phyloP scores from a whole-genome alignment of 1,140 invertebrate species.

The Heterodera schachtii region DNA sequence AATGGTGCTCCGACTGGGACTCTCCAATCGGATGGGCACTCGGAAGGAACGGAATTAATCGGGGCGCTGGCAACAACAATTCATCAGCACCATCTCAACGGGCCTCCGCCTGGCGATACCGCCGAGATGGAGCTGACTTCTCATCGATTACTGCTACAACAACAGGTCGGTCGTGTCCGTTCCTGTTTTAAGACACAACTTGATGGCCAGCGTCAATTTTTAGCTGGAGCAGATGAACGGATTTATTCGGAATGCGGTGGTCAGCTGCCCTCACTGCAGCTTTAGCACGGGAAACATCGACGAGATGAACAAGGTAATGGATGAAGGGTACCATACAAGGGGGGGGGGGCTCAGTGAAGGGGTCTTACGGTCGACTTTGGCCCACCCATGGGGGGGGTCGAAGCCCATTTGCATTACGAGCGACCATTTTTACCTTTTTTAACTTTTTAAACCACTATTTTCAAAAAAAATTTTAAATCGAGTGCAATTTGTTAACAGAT shows the following conservation, averaged over 20 bases:
- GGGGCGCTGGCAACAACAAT: background rate
- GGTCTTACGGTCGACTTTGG: too few relatives aligned
- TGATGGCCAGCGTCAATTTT: background rate
- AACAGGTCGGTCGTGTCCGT: slow-evolving; percentile 15
- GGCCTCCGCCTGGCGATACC: slow-evolving; percentile 1
- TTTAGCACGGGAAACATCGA: slow-evolving; percentile 25
- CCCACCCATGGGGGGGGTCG: too few relatives aligned
- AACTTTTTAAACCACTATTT: too few relatives aligned
- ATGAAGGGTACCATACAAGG: too few relatives aligned
- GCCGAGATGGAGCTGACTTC: slow-evolving; percentile 23
- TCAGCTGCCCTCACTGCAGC: slow-evolving; percentile 16
- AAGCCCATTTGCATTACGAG: too few relatives aligned
- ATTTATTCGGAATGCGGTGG: slow-evolving; percentile 55
- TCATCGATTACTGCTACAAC: slow-evolving; percentile 17
- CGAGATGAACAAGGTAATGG: slow-evolving; percentile 13
- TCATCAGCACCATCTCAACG: slow-evolving; percentile 10
- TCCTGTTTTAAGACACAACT: background rate
- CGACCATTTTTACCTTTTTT: too few relatives aligned
- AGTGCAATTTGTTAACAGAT: too few relatives aligned
- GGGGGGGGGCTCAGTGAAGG: too few relatives aligned
- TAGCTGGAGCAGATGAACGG: slow-evolving; percentile 45
- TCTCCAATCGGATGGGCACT: background rate
- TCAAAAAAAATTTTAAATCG: too few relatives aligned
- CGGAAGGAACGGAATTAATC: slow-evolving; percentile 5
- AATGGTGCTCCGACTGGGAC: slow-evolving; percentile 23